These are phyloP conservation scores for Listrodromus nycthemerus DNA, from an alignment of 2,888 invertebrate genomes.

Conservation along the genomic window DNA sequence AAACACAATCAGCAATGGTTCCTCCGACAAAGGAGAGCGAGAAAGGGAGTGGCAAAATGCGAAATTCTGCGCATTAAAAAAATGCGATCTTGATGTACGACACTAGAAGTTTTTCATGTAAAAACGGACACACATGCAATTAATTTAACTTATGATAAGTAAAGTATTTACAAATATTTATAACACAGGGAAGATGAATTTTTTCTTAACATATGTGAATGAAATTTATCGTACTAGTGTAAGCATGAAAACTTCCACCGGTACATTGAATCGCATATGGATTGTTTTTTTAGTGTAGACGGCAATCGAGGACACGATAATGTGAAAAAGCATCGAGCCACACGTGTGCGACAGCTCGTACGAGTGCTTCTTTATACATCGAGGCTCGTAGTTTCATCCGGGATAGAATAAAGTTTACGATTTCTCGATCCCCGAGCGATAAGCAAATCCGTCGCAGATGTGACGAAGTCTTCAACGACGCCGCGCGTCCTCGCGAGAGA, in stretches of 20 bases:
- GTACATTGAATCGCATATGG: too few relatives aligned
- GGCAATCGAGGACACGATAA: not conserved
- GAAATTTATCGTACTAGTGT: too few relatives aligned
- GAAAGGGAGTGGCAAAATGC: not conserved
- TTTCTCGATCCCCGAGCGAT: not conserved
- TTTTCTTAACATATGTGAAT: too few relatives aligned
- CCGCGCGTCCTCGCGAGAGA: not conserved
- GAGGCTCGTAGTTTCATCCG: constrained; percentile 12
- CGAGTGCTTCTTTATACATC: not conserved
- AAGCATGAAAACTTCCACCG: too few relatives aligned
- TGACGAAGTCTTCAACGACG: constrained; percentile 33
- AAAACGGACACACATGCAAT: too few relatives aligned
- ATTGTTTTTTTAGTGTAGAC: not conserved
- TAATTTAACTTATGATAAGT: too few relatives aligned
- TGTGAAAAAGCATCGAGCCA: constrained; percentile 41
- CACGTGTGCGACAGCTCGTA: constrained; percentile 44
- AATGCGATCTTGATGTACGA: too few relatives aligned
- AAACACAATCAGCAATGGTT: constrained; percentile 51
- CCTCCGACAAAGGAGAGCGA: constrained; percentile 14
- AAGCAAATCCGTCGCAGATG: constrained; percentile 36
- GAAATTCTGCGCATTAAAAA: not conserved
- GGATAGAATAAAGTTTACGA: constrained; percentile 45
- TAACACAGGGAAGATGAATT: too few relatives aligned
- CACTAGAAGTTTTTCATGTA: too few relatives aligned
- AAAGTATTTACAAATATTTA: too few relatives aligned